Percentiles rank a stretch among this genome's conserved stretches.
Conservation (phyloP, 1,140 invertebrate genomes). For the Drosophila arawakana region DNA sequence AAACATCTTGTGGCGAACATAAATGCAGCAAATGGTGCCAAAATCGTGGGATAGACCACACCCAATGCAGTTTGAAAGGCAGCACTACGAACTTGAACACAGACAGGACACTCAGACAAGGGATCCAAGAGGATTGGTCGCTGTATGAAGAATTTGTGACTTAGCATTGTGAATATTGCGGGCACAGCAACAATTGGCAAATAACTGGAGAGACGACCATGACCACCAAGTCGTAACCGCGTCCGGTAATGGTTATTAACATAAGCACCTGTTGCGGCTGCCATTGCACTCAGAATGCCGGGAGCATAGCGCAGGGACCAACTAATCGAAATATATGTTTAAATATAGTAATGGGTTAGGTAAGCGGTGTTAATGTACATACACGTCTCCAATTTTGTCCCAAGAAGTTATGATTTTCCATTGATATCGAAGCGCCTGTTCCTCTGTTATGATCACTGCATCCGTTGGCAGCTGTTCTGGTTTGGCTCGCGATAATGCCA, state of each 20-base stretch:
- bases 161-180: constrained; percentile 76
- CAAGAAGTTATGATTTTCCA: constrained; percentile 84
- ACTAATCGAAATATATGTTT: constrained; percentile 50
- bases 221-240: constrained; percentile 76
- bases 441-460: constrained; percentile 84
- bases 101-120: constrained; percentile 82
- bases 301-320: constrained; percentile 83
- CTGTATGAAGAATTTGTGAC: constrained; percentile 84
- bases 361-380: constrained; percentile 58
- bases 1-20: constrained; percentile 85
- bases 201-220: constrained; percentile 83
- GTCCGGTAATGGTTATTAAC: constrained; percentile 84
- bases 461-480: constrained; percentile 72
- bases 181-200: constrained; percentile 84
- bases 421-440: constrained; percentile 84
- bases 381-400: constrained; percentile 84
- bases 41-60: constrained; percentile 82
- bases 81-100: constrained; percentile 83
- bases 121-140: constrained; percentile 75
- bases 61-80: constrained; percentile 79
- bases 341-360: constrained; percentile 49
- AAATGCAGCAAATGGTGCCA: constrained; percentile 84
- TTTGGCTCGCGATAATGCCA: constrained; percentile 63
- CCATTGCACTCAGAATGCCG: constrained; percentile 67
- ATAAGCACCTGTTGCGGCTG: constrained; percentile 79